Conservation (phyloP, 2,888 invertebrate genomes). For the Pristionchus entomophagus region DNA sequence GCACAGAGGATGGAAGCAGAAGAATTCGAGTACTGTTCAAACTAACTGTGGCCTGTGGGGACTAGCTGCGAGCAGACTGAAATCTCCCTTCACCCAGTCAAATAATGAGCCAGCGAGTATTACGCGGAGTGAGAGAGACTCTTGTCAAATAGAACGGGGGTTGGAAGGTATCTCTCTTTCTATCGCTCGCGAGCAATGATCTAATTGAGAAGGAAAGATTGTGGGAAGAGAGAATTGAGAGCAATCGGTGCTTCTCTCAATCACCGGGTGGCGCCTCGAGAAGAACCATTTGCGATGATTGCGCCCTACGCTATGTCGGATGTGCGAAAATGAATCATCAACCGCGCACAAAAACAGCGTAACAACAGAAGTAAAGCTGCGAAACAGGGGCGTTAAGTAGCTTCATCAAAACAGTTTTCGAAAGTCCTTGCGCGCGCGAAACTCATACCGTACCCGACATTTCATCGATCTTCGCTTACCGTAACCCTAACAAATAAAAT, state of each 20-base stretch:
- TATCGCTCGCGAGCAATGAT: constrained; percentile 37
- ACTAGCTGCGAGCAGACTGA: background rate
- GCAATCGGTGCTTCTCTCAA: background rate
- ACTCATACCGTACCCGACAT: background rate
- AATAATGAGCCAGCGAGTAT: constrained; percentile 36
- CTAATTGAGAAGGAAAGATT: constrained; percentile 8
- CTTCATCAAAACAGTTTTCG: background rate
- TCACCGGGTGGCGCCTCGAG: background rate
- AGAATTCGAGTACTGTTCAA: constrained; percentile 31
- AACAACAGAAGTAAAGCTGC: background rate
- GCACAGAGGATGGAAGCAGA: constrained; percentile 40
- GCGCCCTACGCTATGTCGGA: constrained; percentile 19
- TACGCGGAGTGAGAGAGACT: constrained; percentile 5
- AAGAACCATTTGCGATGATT: constrained; percentile 16
- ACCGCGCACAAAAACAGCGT: background rate
- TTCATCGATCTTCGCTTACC: background rate
- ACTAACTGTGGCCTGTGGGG: constrained; percentile 6
- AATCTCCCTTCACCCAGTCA: background rate
- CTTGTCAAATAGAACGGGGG: constrained; percentile 33
- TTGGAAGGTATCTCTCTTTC: constrained; percentile 23
- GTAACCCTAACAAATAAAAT: background rate
- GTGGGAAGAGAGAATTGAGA: background rate
- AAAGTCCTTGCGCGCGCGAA: background rate
- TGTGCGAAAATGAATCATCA: constrained; percentile 13
- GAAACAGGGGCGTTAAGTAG: background rate